phyloP scores from a whole-genome alignment of 2,888 invertebrate genomes.

The Drosophila robusta region DNA sequence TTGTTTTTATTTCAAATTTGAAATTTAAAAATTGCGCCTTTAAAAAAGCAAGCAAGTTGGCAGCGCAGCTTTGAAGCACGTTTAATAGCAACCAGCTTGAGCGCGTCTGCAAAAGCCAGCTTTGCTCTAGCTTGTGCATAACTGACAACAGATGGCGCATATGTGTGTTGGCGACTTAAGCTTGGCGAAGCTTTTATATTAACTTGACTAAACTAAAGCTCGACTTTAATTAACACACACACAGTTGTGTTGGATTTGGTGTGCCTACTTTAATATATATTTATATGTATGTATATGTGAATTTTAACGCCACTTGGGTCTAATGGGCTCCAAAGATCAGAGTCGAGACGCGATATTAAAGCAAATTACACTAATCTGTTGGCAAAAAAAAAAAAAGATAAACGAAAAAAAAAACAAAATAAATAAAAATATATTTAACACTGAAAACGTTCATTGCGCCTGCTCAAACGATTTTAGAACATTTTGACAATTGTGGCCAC shows the following conservation, averaged over 20 bases:
- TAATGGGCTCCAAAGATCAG: constrained; percentile 72
- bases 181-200: constrained; percentile 20
- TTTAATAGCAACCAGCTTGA: constrained; percentile 26
- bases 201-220: constrained; percentile 21
- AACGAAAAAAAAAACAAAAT: constrained; percentile 19
- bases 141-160: constrained; percentile 35
- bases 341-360: constrained; percentile 51
- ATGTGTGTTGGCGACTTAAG: neutral
- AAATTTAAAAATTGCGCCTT: neutral
- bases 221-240: neutral
- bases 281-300: neutral
- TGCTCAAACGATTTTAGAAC: constrained; percentile 31
- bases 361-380: constrained; percentile 58
- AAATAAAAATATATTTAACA: constrained; percentile 20
- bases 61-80: neutral
- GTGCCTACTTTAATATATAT: constrained; percentile 8
- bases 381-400: constrained; percentile 24
- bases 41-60: constrained; percentile 3
- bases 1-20: neutral
- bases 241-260: constrained; percentile 6
- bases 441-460: constrained; percentile 46
- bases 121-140: constrained; percentile 1
- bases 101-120: constrained; percentile 1
- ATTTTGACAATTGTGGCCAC: constrained; percentile 5
- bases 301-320: constrained; percentile 20